phyloP scores from a whole-genome alignment of 2,888 invertebrate species.

The Listrodromus nycthemerus region DNA sequence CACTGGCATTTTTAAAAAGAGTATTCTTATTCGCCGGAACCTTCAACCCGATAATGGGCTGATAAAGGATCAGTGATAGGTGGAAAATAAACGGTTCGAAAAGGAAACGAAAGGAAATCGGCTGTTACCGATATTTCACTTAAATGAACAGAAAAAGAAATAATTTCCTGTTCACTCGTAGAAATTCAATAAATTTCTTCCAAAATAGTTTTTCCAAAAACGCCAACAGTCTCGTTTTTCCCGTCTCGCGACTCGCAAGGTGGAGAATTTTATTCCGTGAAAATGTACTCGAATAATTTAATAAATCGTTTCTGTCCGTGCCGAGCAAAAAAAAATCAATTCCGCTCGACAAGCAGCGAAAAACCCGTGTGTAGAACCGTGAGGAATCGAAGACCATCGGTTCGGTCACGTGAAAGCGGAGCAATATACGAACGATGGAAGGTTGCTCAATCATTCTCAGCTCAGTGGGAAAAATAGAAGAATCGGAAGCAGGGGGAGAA shows the following conservation, averaged over 20 bases:
- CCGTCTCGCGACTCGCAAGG: too few species aligned
- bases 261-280: not conserved
- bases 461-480: constrained; percentile 68
- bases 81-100: too few species aligned
- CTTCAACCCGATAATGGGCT: too few species aligned
- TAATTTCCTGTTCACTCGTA: too few species aligned
- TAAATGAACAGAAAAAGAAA: too few species aligned
- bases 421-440: constrained; percentile 61
- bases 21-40: not conserved
- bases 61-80: too few species aligned
- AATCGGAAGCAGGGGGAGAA: constrained; percentile 42
- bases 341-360: too few species aligned
- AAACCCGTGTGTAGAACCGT: not conserved
- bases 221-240: too few species aligned
- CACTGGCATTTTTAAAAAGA: not conserved
- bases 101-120: too few species aligned
- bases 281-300: not conserved
- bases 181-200: too few species aligned
- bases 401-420: constrained; percentile 36
- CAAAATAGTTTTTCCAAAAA: too few species aligned
- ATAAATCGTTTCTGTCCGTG: not conserved
- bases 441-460: constrained; percentile 80
- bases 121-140: too few species aligned
- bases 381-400: not conserved
- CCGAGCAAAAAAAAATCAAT: constrained; percentile 1